phyloP scores from a whole-genome alignment of 2,888 invertebrate genomes.

The Pemphredon lugubris region DNA sequence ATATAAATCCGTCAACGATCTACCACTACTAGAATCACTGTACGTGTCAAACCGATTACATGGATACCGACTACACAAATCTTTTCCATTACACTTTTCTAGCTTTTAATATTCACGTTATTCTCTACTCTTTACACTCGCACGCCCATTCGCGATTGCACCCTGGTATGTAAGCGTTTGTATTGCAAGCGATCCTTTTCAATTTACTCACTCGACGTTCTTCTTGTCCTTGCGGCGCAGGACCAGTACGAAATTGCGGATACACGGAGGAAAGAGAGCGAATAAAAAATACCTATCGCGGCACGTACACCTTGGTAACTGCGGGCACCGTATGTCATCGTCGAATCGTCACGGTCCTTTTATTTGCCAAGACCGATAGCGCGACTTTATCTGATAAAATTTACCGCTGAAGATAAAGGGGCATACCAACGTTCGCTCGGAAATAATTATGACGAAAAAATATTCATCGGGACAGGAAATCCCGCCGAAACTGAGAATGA shows the following conservation, averaged over 20 bases:
- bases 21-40: too few relatives aligned
- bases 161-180: too few relatives aligned
- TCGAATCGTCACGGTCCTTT: conserved; percentile 64
- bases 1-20: too few relatives aligned
- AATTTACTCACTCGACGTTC: conserved; percentile 40
- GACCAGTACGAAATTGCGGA: conserved; percentile 43
- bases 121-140: too few relatives aligned
- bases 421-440: conserved; percentile 31
- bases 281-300: conserved; percentile 56
- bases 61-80: too few relatives aligned
- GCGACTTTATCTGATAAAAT: conserved; percentile 67
- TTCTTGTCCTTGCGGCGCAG: conserved; percentile 28
- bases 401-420: conserved; percentile 47
- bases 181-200: conserved; percentile 42
- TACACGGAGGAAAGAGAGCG: conserved; percentile 21
- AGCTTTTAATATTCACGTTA: too few relatives aligned
- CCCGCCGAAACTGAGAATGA: too few relatives aligned
- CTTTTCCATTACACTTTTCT: too few relatives aligned
- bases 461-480: conserved; percentile 4
- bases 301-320: conserved; percentile 58
- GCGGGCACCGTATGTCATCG: conserved; percentile 57
- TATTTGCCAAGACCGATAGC: conserved; percentile 68
- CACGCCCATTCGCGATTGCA: too few relatives aligned
- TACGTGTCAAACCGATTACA: too few relatives aligned
- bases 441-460: too few relatives aligned